These are phyloP conservation scores for Anthonomus grandis DNA, from an alignment of 1,140 invertebrate species.

Conservation along the genomic window DNA sequence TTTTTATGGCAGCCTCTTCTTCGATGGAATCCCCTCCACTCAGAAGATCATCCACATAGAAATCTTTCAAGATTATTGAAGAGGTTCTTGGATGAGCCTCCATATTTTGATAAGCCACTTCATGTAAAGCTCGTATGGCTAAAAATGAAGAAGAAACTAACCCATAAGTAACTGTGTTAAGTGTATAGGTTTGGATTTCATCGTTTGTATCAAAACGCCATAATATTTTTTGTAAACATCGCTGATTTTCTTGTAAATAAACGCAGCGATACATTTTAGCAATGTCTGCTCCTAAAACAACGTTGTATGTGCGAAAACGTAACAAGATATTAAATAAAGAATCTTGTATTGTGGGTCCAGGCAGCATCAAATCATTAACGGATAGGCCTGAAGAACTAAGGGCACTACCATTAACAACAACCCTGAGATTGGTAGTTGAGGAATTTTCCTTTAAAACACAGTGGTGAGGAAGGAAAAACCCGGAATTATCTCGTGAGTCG, in stretches of 20 bases:
- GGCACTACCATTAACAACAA: conserved; percentile 40
- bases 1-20: conserved; percentile 26
- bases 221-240: conserved; percentile 43
- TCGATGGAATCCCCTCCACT: conserved; percentile 35
- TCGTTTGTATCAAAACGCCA: conserved; percentile 40
- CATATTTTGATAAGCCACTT: conserved; percentile 33
- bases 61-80: conserved; percentile 42
- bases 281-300: conserved; percentile 47
- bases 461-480: conserved; percentile 44
- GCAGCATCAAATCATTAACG: conserved; percentile 39
- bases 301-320: conserved; percentile 44
- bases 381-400: conserved; percentile 30
- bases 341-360: conserved; percentile 40
- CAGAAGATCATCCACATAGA: conserved; percentile 53
- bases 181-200: conserved; percentile 28
- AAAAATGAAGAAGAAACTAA: conserved; percentile 43
- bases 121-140: conserved; percentile 38
- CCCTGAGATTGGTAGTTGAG: conserved; percentile 40
- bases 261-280: conserved; percentile 48
- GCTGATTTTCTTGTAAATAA: conserved; percentile 34
- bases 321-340: conserved; percentile 47
- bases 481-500: neutral
- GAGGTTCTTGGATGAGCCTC: conserved; percentile 16
- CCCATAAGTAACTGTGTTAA: conserved; percentile 36
- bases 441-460: conserved; percentile 29